Evolutionary conservation across 2,113 vertebrate species (phyloP).

Genomic region (Anarhynchus alexandrinus): DNA sequence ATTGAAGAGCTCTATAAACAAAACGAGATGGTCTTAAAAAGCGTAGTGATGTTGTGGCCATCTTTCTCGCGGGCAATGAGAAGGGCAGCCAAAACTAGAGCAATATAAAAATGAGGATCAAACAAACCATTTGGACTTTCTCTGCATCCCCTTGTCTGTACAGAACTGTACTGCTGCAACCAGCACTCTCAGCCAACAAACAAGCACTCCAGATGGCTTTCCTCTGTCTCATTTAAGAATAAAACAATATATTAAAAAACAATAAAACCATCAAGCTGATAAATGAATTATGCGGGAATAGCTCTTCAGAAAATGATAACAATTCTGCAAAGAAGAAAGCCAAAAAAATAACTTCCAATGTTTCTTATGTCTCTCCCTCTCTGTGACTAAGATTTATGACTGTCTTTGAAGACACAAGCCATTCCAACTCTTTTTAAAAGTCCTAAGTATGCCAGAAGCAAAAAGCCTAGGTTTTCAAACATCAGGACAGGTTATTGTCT

Average conservation of each 20-base stretch:
- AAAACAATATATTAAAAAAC: not conserved
- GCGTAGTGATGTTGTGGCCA: not conserved
- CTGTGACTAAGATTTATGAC: not conserved
- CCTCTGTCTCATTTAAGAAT: not conserved
- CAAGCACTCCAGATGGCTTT: constrained; percentile 7
- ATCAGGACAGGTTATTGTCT: not conserved
- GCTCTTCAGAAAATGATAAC: not conserved
- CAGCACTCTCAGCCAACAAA: not conserved
- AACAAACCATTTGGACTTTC: not conserved
- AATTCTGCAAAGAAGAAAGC: not conserved
- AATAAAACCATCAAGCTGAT: constrained; percentile 28
- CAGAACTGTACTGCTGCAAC: not conserved
- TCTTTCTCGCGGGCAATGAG: not conserved
- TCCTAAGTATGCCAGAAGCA: not conserved
- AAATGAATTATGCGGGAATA: constrained; percentile 13
- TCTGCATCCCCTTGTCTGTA: not conserved
- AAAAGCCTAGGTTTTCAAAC: not conserved
- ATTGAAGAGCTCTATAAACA: constrained; percentile 39
- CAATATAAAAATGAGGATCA: constrained; percentile 4
- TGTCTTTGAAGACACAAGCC: not conserved
- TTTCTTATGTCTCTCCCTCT: not conserved
- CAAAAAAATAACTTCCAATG: not conserved
- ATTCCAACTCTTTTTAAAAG: not conserved
- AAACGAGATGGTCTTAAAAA: not conserved
- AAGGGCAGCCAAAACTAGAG: constrained; percentile 11